Percentiles rank a stretch among this genome's conserved stretches.
phyloP scores from a whole-genome alignment of 2,888 invertebrate genomes.

The Drosophila parthenogenetica region DNA sequence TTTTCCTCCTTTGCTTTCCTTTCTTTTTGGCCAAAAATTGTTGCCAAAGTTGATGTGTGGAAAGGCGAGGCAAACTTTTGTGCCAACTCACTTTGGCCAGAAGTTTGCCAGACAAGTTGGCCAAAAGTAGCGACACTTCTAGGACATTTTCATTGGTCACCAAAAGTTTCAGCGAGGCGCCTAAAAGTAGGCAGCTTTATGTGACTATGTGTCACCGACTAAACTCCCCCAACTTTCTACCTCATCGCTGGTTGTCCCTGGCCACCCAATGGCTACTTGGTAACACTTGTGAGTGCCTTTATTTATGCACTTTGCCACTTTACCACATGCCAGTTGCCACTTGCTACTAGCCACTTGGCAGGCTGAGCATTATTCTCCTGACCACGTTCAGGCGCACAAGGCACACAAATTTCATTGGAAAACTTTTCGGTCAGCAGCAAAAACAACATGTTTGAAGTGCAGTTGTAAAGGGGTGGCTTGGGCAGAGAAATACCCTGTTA shows the following conservation, averaged over 20 bases:
- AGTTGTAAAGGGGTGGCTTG: neutral
- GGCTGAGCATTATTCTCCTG: conserved; percentile 33
- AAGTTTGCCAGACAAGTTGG: conserved; percentile 53
- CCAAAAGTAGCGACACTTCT: conserved; percentile 47
- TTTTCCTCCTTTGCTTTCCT: neutral
- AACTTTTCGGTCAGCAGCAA: conserved; percentile 45
- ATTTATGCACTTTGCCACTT: conserved; percentile 60
- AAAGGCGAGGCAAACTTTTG: conserved; percentile 43
- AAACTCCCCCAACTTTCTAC: neutral
- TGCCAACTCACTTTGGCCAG: conserved; percentile 52
- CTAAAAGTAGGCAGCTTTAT: conserved; percentile 60
- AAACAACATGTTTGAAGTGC: neutral
- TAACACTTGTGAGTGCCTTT: conserved; percentile 45
- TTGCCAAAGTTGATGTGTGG: conserved; percentile 56
- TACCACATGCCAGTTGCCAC: conserved; percentile 11
- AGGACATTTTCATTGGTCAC: conserved; percentile 8
- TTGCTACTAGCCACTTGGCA: conserved; percentile 11
- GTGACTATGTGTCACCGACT: conserved; percentile 22
- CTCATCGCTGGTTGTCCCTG: too few relatives aligned
- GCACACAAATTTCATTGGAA: conserved; percentile 55
- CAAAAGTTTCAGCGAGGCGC: conserved; percentile 44
- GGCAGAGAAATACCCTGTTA: neutral
- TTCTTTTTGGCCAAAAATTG: conserved; percentile 35
- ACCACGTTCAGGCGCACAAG: conserved; percentile 33
- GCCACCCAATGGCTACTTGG: neutral